Conservation (phyloP, 2,797 vertebrate species). For the Oryzias sinensis region DNA sequence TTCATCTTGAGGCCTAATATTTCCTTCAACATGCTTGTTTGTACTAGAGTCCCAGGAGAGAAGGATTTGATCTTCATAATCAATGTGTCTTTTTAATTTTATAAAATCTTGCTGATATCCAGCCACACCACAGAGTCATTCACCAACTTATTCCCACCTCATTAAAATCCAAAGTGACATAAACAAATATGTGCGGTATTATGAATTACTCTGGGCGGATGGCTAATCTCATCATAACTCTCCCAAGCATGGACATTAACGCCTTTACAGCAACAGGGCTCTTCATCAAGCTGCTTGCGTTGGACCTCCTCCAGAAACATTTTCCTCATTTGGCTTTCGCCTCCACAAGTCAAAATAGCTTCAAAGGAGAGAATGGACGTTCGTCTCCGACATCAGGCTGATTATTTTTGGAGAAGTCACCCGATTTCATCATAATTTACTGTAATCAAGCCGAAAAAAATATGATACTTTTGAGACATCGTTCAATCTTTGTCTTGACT, state of each 20-base stretch:
- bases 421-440: no score
- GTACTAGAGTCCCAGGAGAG: slow-evolving; percentile 5
- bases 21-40: slow-evolving; percentile 7
- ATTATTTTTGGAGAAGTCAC: background rate
- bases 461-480: no score
- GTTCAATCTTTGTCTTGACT: no score
- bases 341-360: slow-evolving; percentile 31
- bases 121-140: slow-evolving; percentile 21
- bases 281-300: slow-evolving; percentile 55
- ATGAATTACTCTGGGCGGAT: slow-evolving; percentile 31
- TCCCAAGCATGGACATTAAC: slow-evolving; percentile 62
- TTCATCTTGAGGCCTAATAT: background rate
- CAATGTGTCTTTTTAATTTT: slow-evolving; percentile 14
- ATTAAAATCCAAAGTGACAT: slow-evolving; percentile 63
- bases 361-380: slow-evolving; percentile 15
- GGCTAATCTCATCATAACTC: slow-evolving; percentile 68
- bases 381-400: background rate
- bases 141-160: slow-evolving; percentile 33
- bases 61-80: slow-evolving; percentile 20
- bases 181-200: slow-evolving; percentile 56
- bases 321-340: slow-evolving; percentile 24
- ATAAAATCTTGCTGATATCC: slow-evolving; percentile 39
- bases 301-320: slow-evolving; percentile 63
- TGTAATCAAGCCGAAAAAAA: no score
- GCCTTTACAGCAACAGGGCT: slow-evolving; percentile 48